These are phyloP conservation scores for Dicaeum eximium DNA, from an alignment of 2,113 vertebrate genomes.

Conservation along the genomic window DNA sequence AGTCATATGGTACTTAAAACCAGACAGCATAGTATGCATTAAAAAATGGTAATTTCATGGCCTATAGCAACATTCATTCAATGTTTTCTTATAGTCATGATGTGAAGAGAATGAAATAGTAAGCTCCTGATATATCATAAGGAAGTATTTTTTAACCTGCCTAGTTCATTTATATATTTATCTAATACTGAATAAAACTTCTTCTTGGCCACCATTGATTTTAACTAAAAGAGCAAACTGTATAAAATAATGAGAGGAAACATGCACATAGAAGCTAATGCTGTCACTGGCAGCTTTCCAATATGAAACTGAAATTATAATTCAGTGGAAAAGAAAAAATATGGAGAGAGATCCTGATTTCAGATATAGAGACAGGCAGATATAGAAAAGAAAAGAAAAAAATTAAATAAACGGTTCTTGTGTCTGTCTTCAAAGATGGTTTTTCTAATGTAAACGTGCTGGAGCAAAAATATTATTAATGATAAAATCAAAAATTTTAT, in stretches of 20 bases:
- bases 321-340: neutral
- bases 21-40: neutral
- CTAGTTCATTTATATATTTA: neutral
- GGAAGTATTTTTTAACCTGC: neutral
- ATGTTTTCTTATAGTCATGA: neutral
- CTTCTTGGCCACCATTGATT: neutral
- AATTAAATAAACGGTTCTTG: neutral
- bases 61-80: neutral
- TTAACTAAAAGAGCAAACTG: neutral
- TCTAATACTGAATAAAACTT: neutral
- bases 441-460: constrained; percentile 37
- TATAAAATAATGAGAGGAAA: neutral
- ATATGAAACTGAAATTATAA: neutral
- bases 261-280: neutral
- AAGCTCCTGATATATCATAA: neutral
- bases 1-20: neutral
- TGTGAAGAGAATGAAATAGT: neutral
- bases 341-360: constrained; percentile 19
- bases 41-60: neutral
- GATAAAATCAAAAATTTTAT: neutral
- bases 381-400: neutral
- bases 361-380: constrained; percentile 1
- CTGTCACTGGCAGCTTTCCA: neutral
- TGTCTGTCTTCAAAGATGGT: constrained; percentile 22
- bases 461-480: constrained; percentile 44